Conservation (phyloP, 2,113 vertebrate genomes). For the Daphoenositta chrysoptera region DNA sequence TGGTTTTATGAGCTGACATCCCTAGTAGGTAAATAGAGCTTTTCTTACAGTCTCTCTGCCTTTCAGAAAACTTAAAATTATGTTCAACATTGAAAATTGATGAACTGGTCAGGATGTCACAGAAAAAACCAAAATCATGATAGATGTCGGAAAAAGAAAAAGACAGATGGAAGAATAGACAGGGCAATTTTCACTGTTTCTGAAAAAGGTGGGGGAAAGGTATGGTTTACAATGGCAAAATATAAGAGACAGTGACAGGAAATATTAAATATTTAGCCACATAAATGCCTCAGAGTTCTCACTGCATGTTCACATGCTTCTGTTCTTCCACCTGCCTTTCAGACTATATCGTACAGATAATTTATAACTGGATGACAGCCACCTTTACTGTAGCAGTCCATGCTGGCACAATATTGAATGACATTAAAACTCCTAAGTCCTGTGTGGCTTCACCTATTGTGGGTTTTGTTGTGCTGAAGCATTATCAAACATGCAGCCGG, state of each 20-base stretch:
- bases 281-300: not conserved
- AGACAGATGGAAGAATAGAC: not conserved
- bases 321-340: not conserved
- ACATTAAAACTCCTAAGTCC: not conserved
- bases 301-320: not conserved
- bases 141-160: not conserved
- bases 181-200: not conserved
- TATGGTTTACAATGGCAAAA: not conserved
- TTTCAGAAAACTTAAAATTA: not conserved
- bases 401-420: not conserved
- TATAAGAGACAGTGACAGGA: not conserved
- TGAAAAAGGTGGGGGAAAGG: not conserved
- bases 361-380: not conserved
- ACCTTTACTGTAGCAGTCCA: not conserved
- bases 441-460: not conserved
- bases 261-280: not conserved
- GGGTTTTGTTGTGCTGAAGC: not conserved
- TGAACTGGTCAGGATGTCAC: not conserved
- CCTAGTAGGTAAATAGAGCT: not conserved
- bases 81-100: not conserved
- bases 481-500: not conserved
- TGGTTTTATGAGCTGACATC: not conserved
- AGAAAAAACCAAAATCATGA: not conserved
- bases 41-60: not conserved
- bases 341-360: not conserved